These are phyloP conservation scores for Brachionus koreanus DNA, from an alignment of 1,140 invertebrate species.

Conservation along the genomic window DNA sequence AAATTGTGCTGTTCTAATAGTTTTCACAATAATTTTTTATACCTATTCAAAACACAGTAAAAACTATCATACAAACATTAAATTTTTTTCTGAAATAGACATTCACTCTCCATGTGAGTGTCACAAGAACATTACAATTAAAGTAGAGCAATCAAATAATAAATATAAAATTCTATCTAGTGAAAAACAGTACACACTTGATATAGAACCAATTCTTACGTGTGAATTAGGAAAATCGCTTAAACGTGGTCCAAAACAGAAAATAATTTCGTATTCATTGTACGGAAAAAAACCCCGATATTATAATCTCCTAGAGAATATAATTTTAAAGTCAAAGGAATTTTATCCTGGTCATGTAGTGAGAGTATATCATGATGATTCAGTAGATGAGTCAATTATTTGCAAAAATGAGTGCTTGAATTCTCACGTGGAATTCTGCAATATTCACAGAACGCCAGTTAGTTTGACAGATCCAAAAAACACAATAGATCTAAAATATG, in stretches of 20 bases:
- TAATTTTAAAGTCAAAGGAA: neutral
- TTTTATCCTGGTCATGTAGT: neutral
- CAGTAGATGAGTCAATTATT: neutral
- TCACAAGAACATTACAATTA: neutral
- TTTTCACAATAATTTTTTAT: no score
- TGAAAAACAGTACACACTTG: neutral
- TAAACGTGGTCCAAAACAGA: neutral
- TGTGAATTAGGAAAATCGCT: neutral
- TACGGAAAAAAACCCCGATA: slow-evolving; percentile 17
- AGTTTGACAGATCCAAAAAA: neutral
- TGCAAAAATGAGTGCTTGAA: neutral
- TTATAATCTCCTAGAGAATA: neutral
- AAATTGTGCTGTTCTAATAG: no score
- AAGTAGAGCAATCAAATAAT: neutral
- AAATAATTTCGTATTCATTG: neutral
- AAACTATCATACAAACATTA: no score
- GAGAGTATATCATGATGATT: slow-evolving; percentile 15
- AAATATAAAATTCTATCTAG: neutral
- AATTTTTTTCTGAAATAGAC: no score
- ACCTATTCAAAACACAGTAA: no score
- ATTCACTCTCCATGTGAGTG: neutral
- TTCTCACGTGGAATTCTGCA: slow-evolving; percentile 18
- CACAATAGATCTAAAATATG: neutral
- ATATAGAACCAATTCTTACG: neutral
- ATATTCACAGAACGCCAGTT: neutral